Percentiles rank a stretch among this genome's conserved stretches.
These are phyloP conservation scores for Sparidentex hasta DNA, from an alignment of 2,797 vertebrate species.

Conservation along the genomic window DNA sequence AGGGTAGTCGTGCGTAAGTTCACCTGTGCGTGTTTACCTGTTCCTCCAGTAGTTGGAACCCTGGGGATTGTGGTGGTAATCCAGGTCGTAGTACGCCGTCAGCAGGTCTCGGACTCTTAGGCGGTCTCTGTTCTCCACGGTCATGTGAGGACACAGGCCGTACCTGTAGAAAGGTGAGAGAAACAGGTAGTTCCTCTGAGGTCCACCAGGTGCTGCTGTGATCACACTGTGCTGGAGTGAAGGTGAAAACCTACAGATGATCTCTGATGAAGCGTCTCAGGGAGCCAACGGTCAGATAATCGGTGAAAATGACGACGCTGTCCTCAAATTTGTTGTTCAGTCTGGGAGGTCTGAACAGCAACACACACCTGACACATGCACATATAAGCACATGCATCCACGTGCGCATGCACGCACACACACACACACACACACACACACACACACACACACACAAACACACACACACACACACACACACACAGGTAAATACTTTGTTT, in stretches of 20 bases:
- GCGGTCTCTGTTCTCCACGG: slow-evolving; percentile 80
- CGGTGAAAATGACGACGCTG: slow-evolving; percentile 65
- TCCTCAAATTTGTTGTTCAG: slow-evolving; percentile 84
- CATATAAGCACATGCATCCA: background rate
- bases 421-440: background rate
- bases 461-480: background rate
- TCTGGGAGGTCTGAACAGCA: slow-evolving; percentile 83
- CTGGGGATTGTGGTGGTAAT: slow-evolving; percentile 79
- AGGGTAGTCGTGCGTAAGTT: background rate
- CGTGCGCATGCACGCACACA: background rate
- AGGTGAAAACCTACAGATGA: slow-evolving; percentile 70
- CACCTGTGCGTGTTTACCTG: slow-evolving; percentile 61
- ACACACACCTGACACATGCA: slow-evolving; percentile 68
- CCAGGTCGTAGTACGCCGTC: slow-evolving; percentile 82
- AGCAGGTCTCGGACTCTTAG: slow-evolving; percentile 83
- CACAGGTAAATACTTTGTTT: too few relatives aligned
- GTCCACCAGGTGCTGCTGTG: background rate
- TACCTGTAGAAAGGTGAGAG: slow-evolving; percentile 62
- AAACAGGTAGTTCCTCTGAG: background rate
- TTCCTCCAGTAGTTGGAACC: slow-evolving; percentile 89
- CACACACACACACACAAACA: slow-evolving; percentile 1
- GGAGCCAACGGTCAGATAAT: slow-evolving; percentile 70
- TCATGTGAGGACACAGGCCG: slow-evolving; percentile 86
- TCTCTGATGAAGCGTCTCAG: slow-evolving; percentile 86
- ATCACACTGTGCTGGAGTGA: background rate